Evolutionary conservation across 2,888 invertebrate species (phyloP).

Genomic region (Adelphocoris suturalis): DNA sequence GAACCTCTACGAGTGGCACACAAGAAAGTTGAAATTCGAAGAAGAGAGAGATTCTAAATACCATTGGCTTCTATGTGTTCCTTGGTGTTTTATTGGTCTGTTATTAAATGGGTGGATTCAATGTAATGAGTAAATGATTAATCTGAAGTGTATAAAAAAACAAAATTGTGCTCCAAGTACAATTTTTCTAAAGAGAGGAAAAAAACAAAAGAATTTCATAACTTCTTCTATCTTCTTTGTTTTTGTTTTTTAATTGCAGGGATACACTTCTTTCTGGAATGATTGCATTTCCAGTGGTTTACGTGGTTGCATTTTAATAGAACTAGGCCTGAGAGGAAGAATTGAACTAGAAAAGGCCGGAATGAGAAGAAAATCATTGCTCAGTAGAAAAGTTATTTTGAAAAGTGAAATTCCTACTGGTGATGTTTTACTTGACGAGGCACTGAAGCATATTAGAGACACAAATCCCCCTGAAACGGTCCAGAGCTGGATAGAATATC

Average conservation of each 20-base stretch:
- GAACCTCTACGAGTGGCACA: too few relatives aligned
- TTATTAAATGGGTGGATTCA: too few relatives aligned
- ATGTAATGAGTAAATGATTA: too few relatives aligned
- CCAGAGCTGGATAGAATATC: conserved; percentile 99
- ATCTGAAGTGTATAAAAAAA: too few relatives aligned
- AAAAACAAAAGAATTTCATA: too few relatives aligned
- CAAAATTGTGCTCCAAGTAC: too few relatives aligned
- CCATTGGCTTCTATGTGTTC: too few relatives aligned
- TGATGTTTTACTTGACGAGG: conserved; percentile 96
- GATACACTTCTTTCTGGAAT: conserved; percentile 99
- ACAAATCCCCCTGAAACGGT: conserved; percentile 98
- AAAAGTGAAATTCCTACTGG: conserved; percentile 96
- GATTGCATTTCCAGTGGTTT: conserved; percentile 99
- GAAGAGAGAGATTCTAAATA: too few relatives aligned
- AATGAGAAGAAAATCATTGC: conserved; percentile 94
- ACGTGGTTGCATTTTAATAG: conserved; percentile 98
- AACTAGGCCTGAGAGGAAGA: conserved; percentile 95
- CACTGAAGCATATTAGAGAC: conserved; percentile 98
- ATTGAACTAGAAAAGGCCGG: conserved; percentile 98
- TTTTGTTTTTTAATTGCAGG: conserved; percentile 81
- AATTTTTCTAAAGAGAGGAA: too few relatives aligned
- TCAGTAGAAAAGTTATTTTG: conserved; percentile 89
- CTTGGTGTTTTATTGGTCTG: too few relatives aligned
- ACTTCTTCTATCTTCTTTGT: not conserved
- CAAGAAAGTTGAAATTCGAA: too few relatives aligned